Conservation (phyloP, 2,797 vertebrate species). For the Sebastes aleutianus region DNA sequence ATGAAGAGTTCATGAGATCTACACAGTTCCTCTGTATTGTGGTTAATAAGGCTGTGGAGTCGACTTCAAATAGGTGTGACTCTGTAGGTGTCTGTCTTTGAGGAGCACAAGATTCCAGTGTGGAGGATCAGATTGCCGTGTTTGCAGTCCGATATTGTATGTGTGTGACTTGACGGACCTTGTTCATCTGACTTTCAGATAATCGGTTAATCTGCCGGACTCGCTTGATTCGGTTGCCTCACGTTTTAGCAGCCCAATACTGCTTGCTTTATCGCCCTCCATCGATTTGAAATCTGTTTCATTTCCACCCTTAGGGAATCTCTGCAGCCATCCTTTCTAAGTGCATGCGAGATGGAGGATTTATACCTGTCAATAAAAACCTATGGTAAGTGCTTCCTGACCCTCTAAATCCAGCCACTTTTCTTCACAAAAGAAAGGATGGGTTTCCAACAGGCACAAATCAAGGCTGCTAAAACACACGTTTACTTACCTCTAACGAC, state of each 20-base stretch:
- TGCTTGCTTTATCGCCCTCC: conserved; percentile 72
- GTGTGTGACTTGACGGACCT: conserved; percentile 18
- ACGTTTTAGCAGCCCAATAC: conserved; percentile 66
- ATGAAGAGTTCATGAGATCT: conserved; percentile 14
- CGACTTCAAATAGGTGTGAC: not conserved
- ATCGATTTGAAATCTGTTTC: conserved; percentile 82
- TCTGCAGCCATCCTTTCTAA: conserved; percentile 82
- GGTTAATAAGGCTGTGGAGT: not conserved
- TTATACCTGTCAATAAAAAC: conserved; percentile 86
- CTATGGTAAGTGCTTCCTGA: conserved; percentile 86
- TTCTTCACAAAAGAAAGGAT: conserved; percentile 76
- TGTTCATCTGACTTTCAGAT: conserved; percentile 45
- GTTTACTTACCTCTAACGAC: conserved; percentile 83
- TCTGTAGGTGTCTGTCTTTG: not conserved
- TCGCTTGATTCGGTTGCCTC: conserved; percentile 61
- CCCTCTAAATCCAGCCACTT: conserved; percentile 84
- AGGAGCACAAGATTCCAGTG: not conserved
- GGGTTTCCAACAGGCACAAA: conserved; percentile 84
- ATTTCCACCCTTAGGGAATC: conserved; percentile 82
- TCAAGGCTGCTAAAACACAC: conserved; percentile 83
- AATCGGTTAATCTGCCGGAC: conserved; percentile 65
- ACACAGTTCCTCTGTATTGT: not conserved
- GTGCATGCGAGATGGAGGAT: conserved; percentile 82
- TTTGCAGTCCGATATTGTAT: conserved; percentile 17
- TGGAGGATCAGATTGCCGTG: not conserved